phyloP scores from a whole-genome alignment of 2,113 vertebrate genomes.

The Glareola pratincola region DNA sequence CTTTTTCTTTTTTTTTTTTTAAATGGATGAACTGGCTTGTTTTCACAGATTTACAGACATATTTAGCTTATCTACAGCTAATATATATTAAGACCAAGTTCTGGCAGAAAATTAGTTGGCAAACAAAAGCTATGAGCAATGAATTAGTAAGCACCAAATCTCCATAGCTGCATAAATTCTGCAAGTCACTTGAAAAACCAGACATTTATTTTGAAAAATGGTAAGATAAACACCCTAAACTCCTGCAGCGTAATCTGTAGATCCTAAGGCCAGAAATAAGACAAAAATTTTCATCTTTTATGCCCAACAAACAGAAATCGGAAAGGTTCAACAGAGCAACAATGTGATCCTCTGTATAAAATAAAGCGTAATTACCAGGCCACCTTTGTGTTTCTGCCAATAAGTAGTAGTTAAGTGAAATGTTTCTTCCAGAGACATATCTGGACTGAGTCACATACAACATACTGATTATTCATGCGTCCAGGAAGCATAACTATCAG shows the following conservation, averaged over 20 bases:
- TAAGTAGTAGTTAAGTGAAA: not conserved
- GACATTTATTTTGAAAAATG: not conserved
- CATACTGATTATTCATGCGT: not conserved
- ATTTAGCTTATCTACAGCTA: not conserved
- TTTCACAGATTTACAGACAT: not conserved
- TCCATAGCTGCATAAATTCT: not conserved
- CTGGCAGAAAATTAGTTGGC: not conserved
- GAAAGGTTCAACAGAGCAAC: not conserved
- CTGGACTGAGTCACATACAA: not conserved
- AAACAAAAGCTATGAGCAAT: constrained; percentile 3
- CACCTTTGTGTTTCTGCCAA: not conserved
- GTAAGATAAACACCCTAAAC: not conserved
- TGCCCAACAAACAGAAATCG: not conserved
- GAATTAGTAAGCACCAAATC: not conserved
- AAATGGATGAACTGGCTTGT: not conserved
- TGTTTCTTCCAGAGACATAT: not conserved
- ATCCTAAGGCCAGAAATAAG: not conserved
- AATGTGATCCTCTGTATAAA: not conserved
- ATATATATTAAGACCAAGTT: not conserved
- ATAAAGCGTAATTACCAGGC: not conserved
- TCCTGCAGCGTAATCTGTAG: not conserved
- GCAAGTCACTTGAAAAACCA: not conserved
- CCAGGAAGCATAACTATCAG: not conserved
- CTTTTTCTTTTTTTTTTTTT: not conserved
- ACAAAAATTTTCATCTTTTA: not conserved